These are phyloP conservation scores for Drosophila peninsularis DNA, from an alignment of 2,888 invertebrate genomes.

Conservation along the genomic window DNA sequence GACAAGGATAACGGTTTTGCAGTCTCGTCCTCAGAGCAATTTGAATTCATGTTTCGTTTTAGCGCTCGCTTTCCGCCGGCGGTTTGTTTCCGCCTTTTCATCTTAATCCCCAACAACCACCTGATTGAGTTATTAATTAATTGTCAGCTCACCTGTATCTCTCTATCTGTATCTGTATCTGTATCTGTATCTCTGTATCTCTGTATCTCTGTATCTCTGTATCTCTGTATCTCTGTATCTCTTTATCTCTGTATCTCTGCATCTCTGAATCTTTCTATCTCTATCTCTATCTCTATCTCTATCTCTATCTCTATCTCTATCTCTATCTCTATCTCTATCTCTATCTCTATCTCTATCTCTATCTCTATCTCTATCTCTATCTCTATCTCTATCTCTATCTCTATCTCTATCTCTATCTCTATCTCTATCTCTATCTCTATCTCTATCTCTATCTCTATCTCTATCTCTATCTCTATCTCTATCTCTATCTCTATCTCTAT, in stretches of 20 bases:
- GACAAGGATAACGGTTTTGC: slow-evolving; percentile 35
- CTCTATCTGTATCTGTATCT: not conserved
- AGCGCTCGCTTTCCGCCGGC: slow-evolving; percentile 32
- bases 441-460: not conserved
- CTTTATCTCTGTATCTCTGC: not conserved
- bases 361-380: not conserved
- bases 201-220: not conserved
- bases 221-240: not conserved
- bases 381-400: not conserved
- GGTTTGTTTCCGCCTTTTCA: slow-evolving; percentile 11
- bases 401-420: not conserved
- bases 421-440: not conserved
- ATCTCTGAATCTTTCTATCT: slow-evolving; percentile 7
- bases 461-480: not conserved
- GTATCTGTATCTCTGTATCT: not conserved
- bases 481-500: not conserved
- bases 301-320: slow-evolving; percentile 7
- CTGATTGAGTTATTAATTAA: slow-evolving; percentile 44
- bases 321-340: slow-evolving; percentile 3
- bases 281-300: not conserved
- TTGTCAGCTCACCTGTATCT: slow-evolving; percentile 9
- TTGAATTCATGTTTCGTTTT: slow-evolving; percentile 65
- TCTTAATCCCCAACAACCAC: slow-evolving; percentile 20
- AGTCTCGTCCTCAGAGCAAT: slow-evolving; percentile 34
- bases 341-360: not conserved